These are phyloP conservation scores for Podarcis cretensis DNA, from an alignment of 2,113 vertebrate genomes.

Conservation along the genomic window DNA sequence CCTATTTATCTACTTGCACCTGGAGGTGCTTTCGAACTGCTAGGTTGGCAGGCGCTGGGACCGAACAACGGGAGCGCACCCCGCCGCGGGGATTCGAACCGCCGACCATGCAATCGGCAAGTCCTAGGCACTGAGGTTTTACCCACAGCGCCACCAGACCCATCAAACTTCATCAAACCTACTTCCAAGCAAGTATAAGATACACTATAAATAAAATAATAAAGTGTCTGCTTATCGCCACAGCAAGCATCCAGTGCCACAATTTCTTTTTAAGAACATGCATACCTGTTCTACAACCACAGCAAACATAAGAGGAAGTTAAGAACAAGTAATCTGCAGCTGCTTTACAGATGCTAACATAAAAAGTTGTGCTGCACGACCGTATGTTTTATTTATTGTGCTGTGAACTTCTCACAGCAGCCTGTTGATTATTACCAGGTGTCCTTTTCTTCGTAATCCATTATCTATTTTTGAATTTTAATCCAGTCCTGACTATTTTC, in stretches of 20 bases:
- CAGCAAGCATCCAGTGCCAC: background rate
- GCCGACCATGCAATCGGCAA: no score
- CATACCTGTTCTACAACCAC: background rate
- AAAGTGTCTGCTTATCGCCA: background rate
- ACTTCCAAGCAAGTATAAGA: background rate
- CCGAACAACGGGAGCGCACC: no score
- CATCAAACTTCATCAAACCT: background rate
- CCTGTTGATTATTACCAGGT: background rate
- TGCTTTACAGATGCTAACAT: slow-evolving; percentile 2
- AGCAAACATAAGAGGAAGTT: background rate
- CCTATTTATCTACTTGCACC: no score
- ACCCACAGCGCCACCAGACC: no score
- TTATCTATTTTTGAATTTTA: slow-evolving; percentile 6
- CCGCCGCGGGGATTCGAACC: no score
- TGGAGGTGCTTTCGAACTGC: no score
- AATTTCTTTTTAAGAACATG: background rate
- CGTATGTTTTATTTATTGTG: background rate
- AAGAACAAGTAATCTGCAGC: background rate
- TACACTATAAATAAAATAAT: background rate
- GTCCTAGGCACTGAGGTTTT: no score
- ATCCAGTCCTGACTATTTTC: slow-evolving; percentile 1
- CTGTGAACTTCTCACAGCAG: background rate
- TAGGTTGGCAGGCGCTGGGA: no score
- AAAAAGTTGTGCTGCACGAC: background rate
- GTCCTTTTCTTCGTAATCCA: background rate